These are phyloP conservation scores for Ctenomys sociabilis DNA, from an alignment of 2,113 vertebrate species.

Conservation along the genomic window DNA sequence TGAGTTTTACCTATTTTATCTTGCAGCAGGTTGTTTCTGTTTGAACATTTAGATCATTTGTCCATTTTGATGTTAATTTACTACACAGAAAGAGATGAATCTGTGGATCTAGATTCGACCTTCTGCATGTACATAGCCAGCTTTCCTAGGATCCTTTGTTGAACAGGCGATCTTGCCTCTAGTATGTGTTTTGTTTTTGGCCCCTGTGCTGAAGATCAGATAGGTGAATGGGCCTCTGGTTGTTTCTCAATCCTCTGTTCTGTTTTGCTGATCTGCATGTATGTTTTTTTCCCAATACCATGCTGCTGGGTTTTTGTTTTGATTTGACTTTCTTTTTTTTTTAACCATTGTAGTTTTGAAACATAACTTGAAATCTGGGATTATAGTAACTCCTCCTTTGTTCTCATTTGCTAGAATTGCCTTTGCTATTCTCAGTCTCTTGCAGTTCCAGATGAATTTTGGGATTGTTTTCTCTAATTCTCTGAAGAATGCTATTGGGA, in stretches of 20 bases:
- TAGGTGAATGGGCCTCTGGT: not conserved
- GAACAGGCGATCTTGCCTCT: not conserved
- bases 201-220: not conserved
- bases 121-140: not conserved
- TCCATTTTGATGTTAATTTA: not conserved
- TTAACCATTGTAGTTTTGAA: not conserved
- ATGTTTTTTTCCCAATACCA: not conserved
- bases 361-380: not conserved
- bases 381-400: not conserved
- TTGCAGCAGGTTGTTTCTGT: not conserved
- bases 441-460: not conserved
- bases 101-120: not conserved
- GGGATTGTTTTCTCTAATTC: not conserved
- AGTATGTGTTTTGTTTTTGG: not conserved
- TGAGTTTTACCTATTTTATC: not conserved
- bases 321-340: not conserved
- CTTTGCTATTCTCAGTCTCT: not conserved
- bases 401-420: not conserved
- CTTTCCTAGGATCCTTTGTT: not conserved
- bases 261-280: not conserved
- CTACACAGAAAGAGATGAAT: not conserved
- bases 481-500: not conserved
- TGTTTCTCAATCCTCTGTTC: not conserved
- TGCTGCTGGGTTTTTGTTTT: not conserved
- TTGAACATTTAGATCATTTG: not conserved